Evolutionary conservation across 2,888 invertebrate genomes (phyloP).

Genomic region (Hyposoter didymator): DNA sequence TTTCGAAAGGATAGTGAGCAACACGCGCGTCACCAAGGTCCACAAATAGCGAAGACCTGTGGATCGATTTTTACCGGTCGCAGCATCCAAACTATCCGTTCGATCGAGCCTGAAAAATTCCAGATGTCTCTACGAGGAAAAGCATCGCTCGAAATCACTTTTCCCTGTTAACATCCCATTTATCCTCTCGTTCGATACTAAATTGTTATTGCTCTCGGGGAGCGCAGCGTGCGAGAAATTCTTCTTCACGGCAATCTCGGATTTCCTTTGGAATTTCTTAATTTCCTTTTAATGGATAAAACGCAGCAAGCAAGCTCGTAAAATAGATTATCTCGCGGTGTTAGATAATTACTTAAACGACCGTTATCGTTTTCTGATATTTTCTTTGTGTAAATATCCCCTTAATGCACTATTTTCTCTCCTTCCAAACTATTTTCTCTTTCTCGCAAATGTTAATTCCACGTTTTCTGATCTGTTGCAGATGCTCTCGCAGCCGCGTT

Average conservation of each 20-base stretch:
- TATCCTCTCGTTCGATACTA: constrained; percentile 10
- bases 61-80: constrained; percentile 35
- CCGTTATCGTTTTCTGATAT: not conserved
- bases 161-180: constrained; percentile 21
- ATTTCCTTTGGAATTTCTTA: constrained; percentile 34
- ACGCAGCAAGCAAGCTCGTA: constrained; percentile 1
- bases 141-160: constrained; percentile 12
- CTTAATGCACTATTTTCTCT: not conserved
- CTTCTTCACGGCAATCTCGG: not conserved
- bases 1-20: constrained; percentile 37
- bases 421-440: not conserved
- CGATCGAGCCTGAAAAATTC: constrained; percentile 19
- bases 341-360: constrained; percentile 24
- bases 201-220: constrained; percentile 26
- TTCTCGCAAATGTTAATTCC: constrained; percentile 19
- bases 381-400: not conserved
- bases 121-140: constrained; percentile 8
- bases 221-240: constrained; percentile 8
- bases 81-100: constrained; percentile 14
- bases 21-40: constrained; percentile 14
- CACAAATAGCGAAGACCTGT: not conserved
- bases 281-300: constrained; percentile 23
- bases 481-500: constrained; percentile 79
- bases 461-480: constrained; percentile 76
- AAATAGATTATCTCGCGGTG: constrained; percentile 11